These are phyloP conservation scores for Heliconius congener DNA, from an alignment of 1,140 invertebrate species.

Conservation along the genomic window DNA sequence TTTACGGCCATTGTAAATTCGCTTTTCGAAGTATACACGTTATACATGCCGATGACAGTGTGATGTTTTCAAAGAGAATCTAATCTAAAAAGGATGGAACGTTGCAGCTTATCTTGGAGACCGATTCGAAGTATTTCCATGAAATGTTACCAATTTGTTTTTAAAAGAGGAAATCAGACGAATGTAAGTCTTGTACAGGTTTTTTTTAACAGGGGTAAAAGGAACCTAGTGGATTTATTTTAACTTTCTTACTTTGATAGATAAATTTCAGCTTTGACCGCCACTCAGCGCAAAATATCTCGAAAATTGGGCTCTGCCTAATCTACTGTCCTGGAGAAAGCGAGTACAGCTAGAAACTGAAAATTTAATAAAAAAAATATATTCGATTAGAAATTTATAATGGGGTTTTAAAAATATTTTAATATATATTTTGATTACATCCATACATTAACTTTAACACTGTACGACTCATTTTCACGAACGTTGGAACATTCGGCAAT, in stretches of 20 bases:
- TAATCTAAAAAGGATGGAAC: not conserved
- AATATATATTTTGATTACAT: not conserved
- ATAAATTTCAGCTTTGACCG: too few relatives aligned
- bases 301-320: too few relatives aligned
- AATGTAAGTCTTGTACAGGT: too few relatives aligned
- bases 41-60: constrained; percentile 4
- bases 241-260: too few relatives aligned
- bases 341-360: too few relatives aligned
- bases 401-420: too few relatives aligned
- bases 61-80: not conserved
- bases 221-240: too few relatives aligned
- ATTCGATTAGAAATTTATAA: too few relatives aligned
- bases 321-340: too few relatives aligned
- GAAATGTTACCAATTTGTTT: not conserved
- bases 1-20: constrained; percentile 19
- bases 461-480: not conserved
- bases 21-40: constrained; percentile 15
- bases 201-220: too few relatives aligned
- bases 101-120: not conserved
- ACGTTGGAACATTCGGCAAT: not conserved
- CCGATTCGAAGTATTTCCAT: not conserved
- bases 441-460: not conserved
- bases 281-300: too few relatives aligned
- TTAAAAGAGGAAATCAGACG: not conserved
- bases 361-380: too few relatives aligned